Evolutionary conservation across 1,140 invertebrate species (phyloP).

Genomic region (Cherax quadricarinatus): DNA sequence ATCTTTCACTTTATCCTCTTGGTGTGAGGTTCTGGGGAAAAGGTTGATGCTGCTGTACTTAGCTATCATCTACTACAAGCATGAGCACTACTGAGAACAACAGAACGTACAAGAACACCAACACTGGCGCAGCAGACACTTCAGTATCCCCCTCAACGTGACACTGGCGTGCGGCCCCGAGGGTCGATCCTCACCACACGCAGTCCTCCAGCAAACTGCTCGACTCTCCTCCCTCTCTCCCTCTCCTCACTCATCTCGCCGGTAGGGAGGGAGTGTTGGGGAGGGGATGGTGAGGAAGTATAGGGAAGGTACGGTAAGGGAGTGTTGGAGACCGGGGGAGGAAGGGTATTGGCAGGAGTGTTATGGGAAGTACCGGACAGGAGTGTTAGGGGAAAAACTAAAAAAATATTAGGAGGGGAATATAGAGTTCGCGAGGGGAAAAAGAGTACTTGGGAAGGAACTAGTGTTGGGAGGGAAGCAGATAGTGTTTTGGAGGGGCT

Average conservation of each 20-base stretch:
- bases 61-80: neutral
- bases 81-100: neutral
- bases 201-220: slow-evolving; percentile 45
- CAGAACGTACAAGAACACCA: slow-evolving; percentile 1
- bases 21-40: neutral
- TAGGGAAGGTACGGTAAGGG: neutral
- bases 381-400: too few relatives aligned
- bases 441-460: too few relatives aligned
- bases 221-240: neutral
- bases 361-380: too few relatives aligned
- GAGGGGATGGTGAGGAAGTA: neutral
- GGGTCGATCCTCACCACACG: slow-evolving; percentile 4
- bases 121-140: neutral
- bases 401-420: too few relatives aligned
- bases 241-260: neutral
- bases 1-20: too few relatives aligned
- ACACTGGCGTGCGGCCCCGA: neutral
- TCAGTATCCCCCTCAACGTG: neutral
- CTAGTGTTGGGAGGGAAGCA: too few relatives aligned
- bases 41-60: neutral
- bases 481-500: too few relatives aligned
- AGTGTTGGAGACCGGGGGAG: too few relatives aligned
- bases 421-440: too few relatives aligned
- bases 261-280: neutral
- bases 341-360: neutral